These are phyloP conservation scores for Trimorus sp. DNA, from an alignment of 2,888 invertebrate species.

Conservation along the genomic window DNA sequence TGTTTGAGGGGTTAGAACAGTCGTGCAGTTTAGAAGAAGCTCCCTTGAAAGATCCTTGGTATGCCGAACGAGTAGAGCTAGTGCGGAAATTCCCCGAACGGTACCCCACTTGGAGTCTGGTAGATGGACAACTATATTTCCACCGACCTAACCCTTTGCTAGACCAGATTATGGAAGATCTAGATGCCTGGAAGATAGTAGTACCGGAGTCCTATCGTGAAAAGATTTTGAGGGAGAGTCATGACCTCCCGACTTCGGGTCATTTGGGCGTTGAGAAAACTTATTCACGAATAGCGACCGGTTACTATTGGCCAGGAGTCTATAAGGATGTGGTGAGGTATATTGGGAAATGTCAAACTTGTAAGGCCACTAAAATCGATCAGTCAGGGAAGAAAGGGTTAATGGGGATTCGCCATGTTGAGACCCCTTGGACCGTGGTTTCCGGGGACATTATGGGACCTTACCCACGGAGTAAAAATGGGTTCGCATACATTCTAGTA, in stretches of 20 bases:
- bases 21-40: neutral
- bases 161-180: slow-evolving; percentile 1
- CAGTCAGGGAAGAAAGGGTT: neutral
- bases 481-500: slow-evolving; percentile 1
- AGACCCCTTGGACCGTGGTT: no score
- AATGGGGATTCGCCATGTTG: neutral
- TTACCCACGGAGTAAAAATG: neutral
- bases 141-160: slow-evolving; percentile 3
- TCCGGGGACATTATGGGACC: no score
- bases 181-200: slow-evolving; percentile 20
- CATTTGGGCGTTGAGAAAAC: slow-evolving; percentile 19
- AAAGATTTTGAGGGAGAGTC: neutral
- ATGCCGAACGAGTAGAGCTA: neutral
- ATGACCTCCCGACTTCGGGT: neutral
- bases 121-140: neutral
- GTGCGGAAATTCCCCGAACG: neutral
- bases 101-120: neutral
- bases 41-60: neutral
- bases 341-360: neutral
- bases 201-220: neutral
- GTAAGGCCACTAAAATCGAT: neutral
- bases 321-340: neutral
- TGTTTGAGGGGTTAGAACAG: neutral
- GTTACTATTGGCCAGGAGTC: slow-evolving; percentile 20
- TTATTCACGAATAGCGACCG: neutral